phyloP scores from a whole-genome alignment of 2,113 vertebrate species.

The Ranitomeya variabilis region DNA sequence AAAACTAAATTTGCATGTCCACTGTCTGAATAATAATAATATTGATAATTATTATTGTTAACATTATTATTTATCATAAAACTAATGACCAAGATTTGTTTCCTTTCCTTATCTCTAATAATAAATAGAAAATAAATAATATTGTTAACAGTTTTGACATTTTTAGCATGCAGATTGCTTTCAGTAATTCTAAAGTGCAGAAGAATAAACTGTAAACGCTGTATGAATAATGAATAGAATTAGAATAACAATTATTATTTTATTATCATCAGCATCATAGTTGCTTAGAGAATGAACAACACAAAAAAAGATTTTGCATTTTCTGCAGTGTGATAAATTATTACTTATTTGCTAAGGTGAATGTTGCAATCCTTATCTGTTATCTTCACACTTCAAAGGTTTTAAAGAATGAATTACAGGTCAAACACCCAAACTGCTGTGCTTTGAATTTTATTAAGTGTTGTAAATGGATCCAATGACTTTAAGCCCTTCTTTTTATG shows the following conservation, averaged over 20 bases:
- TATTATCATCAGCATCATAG: neutral
- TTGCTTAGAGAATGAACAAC: neutral
- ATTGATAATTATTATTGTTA: neutral
- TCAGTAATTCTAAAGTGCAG: neutral
- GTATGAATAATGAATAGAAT: neutral
- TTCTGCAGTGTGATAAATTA: conserved; percentile 34
- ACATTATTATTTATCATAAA: neutral
- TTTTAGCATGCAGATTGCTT: neutral
- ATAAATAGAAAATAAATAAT: neutral
- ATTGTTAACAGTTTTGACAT: neutral
- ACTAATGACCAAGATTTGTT: neutral
- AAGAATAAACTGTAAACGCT: neutral
- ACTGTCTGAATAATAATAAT: no score
- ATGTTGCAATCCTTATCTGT: conserved; percentile 45
- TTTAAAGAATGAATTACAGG: conserved; percentile 51
- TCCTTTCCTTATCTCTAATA: neutral
- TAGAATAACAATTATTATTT: conserved; percentile 3
- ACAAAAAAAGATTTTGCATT: conserved; percentile 25
- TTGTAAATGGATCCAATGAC: conserved; percentile 33
- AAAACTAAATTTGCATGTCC: no score
- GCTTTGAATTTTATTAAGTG: conserved; percentile 55
- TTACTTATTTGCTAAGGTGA: conserved; percentile 48
- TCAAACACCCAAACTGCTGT: conserved; percentile 36
- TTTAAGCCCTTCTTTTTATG: conserved; percentile 25
- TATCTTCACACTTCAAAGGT: conserved; percentile 50